These are phyloP conservation scores for Syrrhaptes paradoxus DNA, from an alignment of 2,113 vertebrate species.

Conservation along the genomic window DNA sequence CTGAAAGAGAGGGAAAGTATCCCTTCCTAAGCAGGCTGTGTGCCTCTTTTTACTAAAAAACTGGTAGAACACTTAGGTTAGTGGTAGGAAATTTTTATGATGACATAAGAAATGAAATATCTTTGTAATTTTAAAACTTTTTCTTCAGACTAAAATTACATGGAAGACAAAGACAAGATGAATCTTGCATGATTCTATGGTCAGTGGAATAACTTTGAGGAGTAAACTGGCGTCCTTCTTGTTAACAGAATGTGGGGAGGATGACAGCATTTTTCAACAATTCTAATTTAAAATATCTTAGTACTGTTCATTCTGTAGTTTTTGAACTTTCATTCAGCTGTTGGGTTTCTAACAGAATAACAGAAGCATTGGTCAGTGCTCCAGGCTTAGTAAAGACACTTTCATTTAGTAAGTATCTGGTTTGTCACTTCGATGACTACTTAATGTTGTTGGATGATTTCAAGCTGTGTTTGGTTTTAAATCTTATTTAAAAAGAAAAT, in stretches of 20 bases:
- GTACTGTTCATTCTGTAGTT: neutral
- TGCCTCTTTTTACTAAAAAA: neutral
- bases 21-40: neutral
- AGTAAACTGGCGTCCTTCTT: neutral
- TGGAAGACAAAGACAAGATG: neutral
- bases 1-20: neutral
- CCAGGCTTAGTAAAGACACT: neutral
- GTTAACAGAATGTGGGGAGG: neutral
- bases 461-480: neutral
- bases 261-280: neutral
- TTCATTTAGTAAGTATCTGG: neutral
- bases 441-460: neutral
- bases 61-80: neutral
- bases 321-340: neutral
- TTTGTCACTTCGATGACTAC: neutral
- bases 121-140: neutral
- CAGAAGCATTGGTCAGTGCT: neutral
- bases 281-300: neutral
- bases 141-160: neutral
- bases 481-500: neutral
- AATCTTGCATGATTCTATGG: neutral
- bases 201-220: neutral
- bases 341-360: neutral
- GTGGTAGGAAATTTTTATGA: neutral
- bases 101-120: neutral